These are phyloP conservation scores for Atrichornis clamosus DNA, from an alignment of 2,113 vertebrate genomes.

Conservation along the genomic window DNA sequence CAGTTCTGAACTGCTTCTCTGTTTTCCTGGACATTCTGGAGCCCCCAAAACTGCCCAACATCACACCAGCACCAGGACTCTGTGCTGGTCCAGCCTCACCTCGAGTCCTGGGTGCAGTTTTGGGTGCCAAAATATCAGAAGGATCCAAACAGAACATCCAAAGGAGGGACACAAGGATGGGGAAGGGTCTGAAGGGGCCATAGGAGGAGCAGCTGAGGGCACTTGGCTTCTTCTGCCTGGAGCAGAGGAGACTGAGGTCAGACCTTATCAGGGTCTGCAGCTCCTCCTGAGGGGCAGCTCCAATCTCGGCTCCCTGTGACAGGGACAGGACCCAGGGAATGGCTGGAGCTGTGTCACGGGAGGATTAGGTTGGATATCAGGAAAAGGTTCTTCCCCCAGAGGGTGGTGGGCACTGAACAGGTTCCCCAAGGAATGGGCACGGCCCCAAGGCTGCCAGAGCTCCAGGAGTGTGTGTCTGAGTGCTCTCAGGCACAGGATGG, in stretches of 20 bases:
- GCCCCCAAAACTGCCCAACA: background rate
- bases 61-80: background rate
- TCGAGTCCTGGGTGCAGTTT: background rate
- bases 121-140: background rate
- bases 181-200: background rate
- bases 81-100: background rate
- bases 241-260: background rate
- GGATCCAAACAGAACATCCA: background rate
- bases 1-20: background rate
- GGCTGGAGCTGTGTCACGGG: rapidly evolving
- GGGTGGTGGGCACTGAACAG: background rate
- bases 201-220: background rate
- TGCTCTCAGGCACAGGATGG: rapidly evolving
- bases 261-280: background rate
- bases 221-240: background rate
- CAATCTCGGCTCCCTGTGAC: background rate
- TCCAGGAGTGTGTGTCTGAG: rapidly evolving
- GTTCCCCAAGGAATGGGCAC: background rate
- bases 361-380: rapidly evolving
- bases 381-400: background rate
- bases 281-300: background rate
- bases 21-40: background rate
- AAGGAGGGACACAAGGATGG: background rate
- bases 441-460: background rate
- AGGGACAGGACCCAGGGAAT: rapidly evolving